phyloP scores from a whole-genome alignment of 37 sponge, comb jelly and placozoan species.

The Spongilla lacustris region DNA sequence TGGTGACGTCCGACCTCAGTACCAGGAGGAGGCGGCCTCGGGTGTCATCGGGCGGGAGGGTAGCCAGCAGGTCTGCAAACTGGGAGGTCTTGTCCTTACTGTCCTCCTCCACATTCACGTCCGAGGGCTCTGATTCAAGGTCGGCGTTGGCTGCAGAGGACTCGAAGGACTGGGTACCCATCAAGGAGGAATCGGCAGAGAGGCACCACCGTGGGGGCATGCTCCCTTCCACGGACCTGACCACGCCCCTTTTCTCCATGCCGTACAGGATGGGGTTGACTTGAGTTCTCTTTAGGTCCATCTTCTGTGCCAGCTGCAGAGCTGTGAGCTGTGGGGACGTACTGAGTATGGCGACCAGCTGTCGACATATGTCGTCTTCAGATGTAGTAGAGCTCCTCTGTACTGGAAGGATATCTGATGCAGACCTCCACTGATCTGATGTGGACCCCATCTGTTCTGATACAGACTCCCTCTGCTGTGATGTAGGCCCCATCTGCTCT shows the following conservation, averaged over 20 bases:
- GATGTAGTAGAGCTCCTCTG: not conserved
- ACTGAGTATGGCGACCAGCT: not conserved
- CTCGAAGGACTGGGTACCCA: not conserved
- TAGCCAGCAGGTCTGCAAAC: not conserved
- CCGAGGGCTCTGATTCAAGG: not conserved
- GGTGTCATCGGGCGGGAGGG: not conserved
- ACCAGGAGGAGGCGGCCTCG: not conserved
- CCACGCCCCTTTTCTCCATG: conserved; percentile 53
- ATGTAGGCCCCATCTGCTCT: not conserved
- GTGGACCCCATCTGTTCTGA: not conserved
- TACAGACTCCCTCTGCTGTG: not conserved
- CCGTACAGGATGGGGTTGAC: conserved; percentile 59
- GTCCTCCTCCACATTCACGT: not conserved
- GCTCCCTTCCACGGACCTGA: not conserved
- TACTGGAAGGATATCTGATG: not conserved
- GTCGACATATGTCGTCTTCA: not conserved
- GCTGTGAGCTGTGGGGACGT: not conserved
- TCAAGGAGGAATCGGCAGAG: not conserved
- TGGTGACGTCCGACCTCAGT: not conserved
- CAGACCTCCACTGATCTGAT: not conserved
- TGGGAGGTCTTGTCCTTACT: not conserved
- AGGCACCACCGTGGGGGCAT: conserved; percentile 51
- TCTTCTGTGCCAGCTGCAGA: conserved; percentile 8
- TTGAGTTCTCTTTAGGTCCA: conserved; percentile 2
- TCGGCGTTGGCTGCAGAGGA: not conserved